Percentiles rank a stretch among this genome's conserved stretches.
Evolutionary conservation across 1,140 invertebrate genomes (phyloP).

Genomic region (Cherax destructor): DNA sequence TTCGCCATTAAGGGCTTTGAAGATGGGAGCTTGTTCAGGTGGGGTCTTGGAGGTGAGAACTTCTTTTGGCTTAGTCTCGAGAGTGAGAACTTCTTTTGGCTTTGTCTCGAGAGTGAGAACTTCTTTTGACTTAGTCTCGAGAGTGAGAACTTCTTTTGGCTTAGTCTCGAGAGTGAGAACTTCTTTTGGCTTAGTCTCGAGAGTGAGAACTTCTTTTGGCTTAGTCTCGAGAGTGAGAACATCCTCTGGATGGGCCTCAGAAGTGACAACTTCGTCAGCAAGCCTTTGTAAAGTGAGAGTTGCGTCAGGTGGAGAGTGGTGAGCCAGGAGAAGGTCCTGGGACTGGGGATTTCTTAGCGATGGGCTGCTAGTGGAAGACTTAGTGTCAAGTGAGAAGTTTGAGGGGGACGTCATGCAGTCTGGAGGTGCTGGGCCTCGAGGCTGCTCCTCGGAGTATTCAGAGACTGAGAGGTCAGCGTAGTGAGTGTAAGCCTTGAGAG

Average conservation of each 20-base stretch:
- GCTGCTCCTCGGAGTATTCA: conserved; percentile 64
- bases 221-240: too few species aligned
- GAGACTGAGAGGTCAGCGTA: conserved; percentile 64
- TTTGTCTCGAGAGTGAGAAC: too few species aligned
- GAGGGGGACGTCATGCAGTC: conserved; percentile 28
- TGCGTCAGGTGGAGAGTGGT: not conserved
- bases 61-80: too few species aligned
- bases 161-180: too few species aligned
- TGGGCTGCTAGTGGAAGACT: conserved; percentile 12
- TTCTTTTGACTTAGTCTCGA: too few species aligned
- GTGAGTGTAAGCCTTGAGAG: conserved; percentile 69
- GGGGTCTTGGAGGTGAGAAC: not conserved
- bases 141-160: too few species aligned
- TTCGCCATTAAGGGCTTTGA: too few species aligned
- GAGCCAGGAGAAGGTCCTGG: not conserved
- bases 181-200: too few species aligned
- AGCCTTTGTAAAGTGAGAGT: not conserved
- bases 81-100: too few species aligned
- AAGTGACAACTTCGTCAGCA: too few species aligned
- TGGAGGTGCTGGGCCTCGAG: conserved; percentile 29
- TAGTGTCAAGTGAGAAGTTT: conserved; percentile 36
- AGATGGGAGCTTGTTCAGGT: too few species aligned
- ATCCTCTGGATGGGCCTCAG: not conserved
- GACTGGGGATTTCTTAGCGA: not conserved
- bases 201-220: too few species aligned